Evolutionary conservation across 1,140 invertebrate genomes (phyloP), one percentile per base, ranked within the genome.

Genomic region (Lasaia peninsularis): DNA sequence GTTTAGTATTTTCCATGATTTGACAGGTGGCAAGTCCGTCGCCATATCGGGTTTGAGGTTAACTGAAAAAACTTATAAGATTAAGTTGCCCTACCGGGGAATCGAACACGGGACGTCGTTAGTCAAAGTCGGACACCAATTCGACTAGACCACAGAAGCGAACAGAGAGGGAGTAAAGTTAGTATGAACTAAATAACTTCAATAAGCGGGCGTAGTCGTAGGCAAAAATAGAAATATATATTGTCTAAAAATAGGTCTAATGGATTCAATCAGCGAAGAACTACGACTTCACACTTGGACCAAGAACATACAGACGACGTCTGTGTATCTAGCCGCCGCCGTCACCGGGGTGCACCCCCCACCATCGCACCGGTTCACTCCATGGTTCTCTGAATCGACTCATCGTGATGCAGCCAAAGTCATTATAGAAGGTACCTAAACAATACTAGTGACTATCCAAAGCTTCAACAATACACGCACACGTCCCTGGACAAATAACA

Each of bases 231-330:
- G 6, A 12, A 16, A 40, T 40, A 9, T 1, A n/a, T 52, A 28
- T 12, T 28, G 9, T 12, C 20, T 16, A 9, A 20, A 21, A 24
- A 33, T 61, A 88, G 85, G 85, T 59, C 69, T 94, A n/a, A 93
- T 94, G 92, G 92, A 94, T 58, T 88, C 92, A 0, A 49, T 94
- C 35, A 75, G 79, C 6, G 92, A 94, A 58, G 94, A 95, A 70
- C 68, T 93, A 12, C 71, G 91, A 10, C 62, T 88, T 34, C 75
- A 84, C 53, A 71, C 71, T 5, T 86, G 77, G 77, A 86, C 83
- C 2, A 84, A 80, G 65, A 79, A 80, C 12, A 85, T 88, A 50
- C 56, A 79, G 28, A 84, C 74, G 0, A 88, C 80, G 11, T 84
- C 78, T 0, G 85, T 86, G 1, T 88, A 86, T 54, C 53, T 88